These are phyloP conservation scores for Polydesmus complanatus DNA, from an alignment of 2,888 invertebrate species.

Conservation along the genomic window DNA sequence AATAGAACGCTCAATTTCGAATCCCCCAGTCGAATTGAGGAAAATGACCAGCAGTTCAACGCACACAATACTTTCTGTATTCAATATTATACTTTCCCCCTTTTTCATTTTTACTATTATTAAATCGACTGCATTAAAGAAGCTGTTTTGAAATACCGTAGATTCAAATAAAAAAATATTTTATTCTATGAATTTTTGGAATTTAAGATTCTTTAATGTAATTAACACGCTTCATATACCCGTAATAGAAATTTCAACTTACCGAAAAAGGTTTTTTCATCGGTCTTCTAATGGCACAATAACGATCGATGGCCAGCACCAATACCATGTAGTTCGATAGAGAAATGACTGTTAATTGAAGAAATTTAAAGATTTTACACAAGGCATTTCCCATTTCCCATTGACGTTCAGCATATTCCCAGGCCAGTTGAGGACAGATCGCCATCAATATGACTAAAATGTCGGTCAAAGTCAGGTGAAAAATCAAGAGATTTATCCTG, in stretches of 20 bases:
- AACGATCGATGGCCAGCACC: constrained; percentile 31
- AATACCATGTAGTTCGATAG: constrained; percentile 32
- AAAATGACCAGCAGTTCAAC: too few relatives aligned
- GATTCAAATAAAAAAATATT: too few relatives aligned
- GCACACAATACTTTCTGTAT: too few relatives aligned
- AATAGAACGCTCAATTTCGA: too few relatives aligned
- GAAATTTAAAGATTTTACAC: constrained; percentile 31
- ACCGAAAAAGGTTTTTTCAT: constrained; percentile 28
- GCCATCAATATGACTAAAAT: constrained; percentile 29
- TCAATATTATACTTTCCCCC: too few relatives aligned
- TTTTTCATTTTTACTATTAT: too few relatives aligned
- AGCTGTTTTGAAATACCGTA: too few relatives aligned
- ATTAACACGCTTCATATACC: too few relatives aligned
- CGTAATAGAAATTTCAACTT: not conserved
- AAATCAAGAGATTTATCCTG: constrained; percentile 29
- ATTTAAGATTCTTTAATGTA: too few relatives aligned
- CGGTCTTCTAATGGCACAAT: constrained; percentile 32
- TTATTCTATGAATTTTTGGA: too few relatives aligned
- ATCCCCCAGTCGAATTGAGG: too few relatives aligned
- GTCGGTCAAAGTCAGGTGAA: constrained; percentile 31
- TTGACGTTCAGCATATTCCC: constrained; percentile 28
- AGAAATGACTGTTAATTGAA: constrained; percentile 30
- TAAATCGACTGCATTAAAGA: too few relatives aligned
- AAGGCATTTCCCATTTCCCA: constrained; percentile 30
- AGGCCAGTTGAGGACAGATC: constrained; percentile 28